Evolutionary conservation across 2,888 invertebrate genomes (phyloP).

Genomic region (Odontocolon sp.): DNA sequence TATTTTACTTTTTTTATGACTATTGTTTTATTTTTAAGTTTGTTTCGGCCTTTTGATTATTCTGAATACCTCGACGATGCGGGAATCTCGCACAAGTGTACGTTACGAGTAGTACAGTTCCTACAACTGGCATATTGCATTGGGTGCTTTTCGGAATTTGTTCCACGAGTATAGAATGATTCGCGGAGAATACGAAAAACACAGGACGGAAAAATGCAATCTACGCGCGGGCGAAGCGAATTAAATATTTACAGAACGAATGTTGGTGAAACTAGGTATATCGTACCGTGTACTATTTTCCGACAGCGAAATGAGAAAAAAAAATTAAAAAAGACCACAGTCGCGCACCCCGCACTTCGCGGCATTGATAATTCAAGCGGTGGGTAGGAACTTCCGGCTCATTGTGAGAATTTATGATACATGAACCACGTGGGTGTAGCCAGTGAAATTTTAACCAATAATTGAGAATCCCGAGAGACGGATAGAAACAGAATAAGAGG

Average conservation of each 20-base stretch:
- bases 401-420: not conserved
- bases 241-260: conserved; percentile 42
- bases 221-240: conserved; percentile 10
- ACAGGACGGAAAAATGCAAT: conserved; percentile 26
- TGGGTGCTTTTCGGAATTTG: not conserved
- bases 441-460: conserved; percentile 16
- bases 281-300: not conserved
- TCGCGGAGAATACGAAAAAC: not conserved
- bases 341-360: not conserved
- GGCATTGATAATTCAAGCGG: conserved; percentile 13
- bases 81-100: not conserved
- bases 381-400: not conserved
- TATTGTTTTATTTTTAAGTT: not conserved
- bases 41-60: not conserved
- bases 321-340: not conserved
- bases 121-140: conserved; percentile 6
- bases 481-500: not conserved
- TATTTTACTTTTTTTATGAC: not conserved
- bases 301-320: not conserved
- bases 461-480: not conserved
- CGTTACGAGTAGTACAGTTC: not conserved
- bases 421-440: not conserved
- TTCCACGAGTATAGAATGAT: conserved; percentile 1
- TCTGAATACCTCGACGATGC: not conserved
- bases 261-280: not conserved